Evolutionary conservation across 2,888 invertebrate species (phyloP), one percentile per base, ranked within the genome.

Genomic region (Cheiracanthium punctorium): DNA sequence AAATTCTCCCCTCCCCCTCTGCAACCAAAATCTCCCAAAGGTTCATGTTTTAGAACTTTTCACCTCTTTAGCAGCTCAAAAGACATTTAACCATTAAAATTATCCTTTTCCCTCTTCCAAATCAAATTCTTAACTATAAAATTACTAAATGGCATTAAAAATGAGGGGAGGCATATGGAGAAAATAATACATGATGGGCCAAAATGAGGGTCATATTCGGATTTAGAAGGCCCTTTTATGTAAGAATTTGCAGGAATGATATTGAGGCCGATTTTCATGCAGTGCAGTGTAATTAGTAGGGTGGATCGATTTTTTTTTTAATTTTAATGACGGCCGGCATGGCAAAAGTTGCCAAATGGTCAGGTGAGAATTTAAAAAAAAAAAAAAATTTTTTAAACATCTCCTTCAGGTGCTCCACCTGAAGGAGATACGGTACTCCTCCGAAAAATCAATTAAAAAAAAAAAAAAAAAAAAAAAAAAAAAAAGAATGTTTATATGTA

Each of bases 21-120:
- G 52, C 52, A 8, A 52, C 52, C n/a, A n/a, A n/a, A n/a, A n/a
- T n/a, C n/a, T n/a, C n/a, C n/a, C n/a, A 17, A 52, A 52, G 5
- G 52, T 52, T 52, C n/a, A 52, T 52, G 52, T 52, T n/a, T 52
- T 52, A 52, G 52, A 52, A 17, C 52, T 20, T n/a, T 52, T 17
- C 4, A 52, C 52, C 52, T 52, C 52, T 52, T 4, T 52, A n/a
- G 52, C 52, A 17, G n/a, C 5, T 52, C 52, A 52, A 17, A 52
- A 64, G 14, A 64, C 7, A 24, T 64, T n/a, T 64, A 48, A 48
- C 14, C 4, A 2, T 24, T 64, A 64, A 64, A 64, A 52, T 14
- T 24, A 64, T 64, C 24, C 7, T 64, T 24, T 10, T 64, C 28
- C 17, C 17, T 29, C 64, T 29, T 24, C n/a, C 52, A 17, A 17